phyloP scores from a whole-genome alignment of 2,113 vertebrate species.

The Syngnathoides biaculeatus region DNA sequence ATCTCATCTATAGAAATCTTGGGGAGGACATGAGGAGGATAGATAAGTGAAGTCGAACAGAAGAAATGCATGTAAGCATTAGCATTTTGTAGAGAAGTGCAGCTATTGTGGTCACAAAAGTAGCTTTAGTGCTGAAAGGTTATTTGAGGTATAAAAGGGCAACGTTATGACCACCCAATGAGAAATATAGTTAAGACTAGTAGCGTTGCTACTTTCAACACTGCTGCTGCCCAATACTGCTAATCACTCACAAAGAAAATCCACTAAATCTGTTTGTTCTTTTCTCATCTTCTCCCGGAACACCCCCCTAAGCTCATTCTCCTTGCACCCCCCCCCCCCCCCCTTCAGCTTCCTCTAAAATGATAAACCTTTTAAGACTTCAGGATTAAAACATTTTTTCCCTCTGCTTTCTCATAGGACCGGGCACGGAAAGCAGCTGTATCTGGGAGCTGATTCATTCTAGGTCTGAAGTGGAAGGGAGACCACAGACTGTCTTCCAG shows the following conservation, averaged over 20 bases:
- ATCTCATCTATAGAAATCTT: too few relatives aligned
- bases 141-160: not conserved
- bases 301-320: conserved; percentile 20
- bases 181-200: not conserved
- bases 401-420: conserved; percentile 38
- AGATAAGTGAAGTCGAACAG: not conserved
- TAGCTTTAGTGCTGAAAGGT: not conserved
- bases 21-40: not conserved
- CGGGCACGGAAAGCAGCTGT: conserved; percentile 84
- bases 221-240: too few relatives aligned
- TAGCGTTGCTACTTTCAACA: not conserved
- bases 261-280: conserved; percentile 42
- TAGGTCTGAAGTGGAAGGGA: conserved; percentile 88
- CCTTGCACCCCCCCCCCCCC: too few relatives aligned
- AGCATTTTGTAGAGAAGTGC: not conserved
- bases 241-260: conserved; percentile 44
- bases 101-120: not conserved
- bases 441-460: conserved; percentile 96
- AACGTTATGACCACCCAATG: not conserved
- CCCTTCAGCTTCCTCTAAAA: conserved; percentile 32
- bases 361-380: conserved; percentile 46
- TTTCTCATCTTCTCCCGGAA: conserved; percentile 14
- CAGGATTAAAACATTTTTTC: conserved; percentile 38
- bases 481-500: conserved; percentile 91
- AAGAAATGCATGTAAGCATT: not conserved